A percentile compares a stretch with the other conserved stretches of the same genome.
Evolutionary conservation across 2,797 vertebrate species (phyloP).

Genomic region (Salmo trutta): DNA sequence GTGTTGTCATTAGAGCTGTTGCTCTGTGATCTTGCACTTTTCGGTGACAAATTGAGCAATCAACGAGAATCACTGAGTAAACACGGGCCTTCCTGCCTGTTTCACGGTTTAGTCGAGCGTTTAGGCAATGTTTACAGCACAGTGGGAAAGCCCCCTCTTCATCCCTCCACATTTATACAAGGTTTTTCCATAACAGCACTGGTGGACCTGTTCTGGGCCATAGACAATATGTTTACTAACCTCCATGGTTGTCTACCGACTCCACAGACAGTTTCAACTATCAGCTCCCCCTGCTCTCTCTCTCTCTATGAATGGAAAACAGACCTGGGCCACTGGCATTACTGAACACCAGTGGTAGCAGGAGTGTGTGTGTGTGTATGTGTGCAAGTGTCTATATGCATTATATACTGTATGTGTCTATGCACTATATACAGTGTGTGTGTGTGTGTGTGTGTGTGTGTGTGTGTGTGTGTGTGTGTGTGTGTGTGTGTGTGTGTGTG

Average conservation of each 20-base stretch:
- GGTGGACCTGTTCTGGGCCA: not conserved
- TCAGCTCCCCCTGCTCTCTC: not conserved
- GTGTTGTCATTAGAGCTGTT: not conserved
- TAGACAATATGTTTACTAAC: not conserved
- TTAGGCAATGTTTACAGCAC: not conserved
- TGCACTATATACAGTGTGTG: conserved; percentile 44
- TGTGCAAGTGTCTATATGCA: conserved; percentile 1
- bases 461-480: conserved; percentile 47
- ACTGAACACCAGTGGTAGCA: conserved; percentile 10
- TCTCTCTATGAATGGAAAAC: not conserved
- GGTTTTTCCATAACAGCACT: no score
- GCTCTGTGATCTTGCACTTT: not conserved
- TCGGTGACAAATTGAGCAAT: not conserved
- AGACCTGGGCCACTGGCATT: not conserved
- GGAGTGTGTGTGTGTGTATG: not conserved
- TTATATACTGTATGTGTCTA: no score
- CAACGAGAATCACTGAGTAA: not conserved
- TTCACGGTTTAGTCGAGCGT: not conserved
- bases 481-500: conserved; percentile 3
- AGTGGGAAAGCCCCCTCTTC: not conserved
- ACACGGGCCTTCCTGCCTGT: not conserved
- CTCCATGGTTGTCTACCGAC: not conserved
- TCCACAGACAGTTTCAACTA: no score
- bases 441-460: conserved; percentile 42
- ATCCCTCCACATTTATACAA: not conserved